Base-by-base conservation (phyloP, 2,888 invertebrate genomes). In the Homarus gammarus region DNA sequence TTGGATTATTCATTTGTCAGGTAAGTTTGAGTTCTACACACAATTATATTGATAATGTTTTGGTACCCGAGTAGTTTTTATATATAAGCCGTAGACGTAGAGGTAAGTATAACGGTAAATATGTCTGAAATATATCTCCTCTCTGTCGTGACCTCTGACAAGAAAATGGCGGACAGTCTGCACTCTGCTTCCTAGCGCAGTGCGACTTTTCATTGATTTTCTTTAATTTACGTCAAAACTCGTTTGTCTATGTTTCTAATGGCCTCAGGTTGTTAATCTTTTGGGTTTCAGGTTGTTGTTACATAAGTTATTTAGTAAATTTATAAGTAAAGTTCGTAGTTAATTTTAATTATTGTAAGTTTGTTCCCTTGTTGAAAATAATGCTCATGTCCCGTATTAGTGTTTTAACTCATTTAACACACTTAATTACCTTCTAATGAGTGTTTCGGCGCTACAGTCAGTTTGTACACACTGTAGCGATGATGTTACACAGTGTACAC, bases 81-180 rank as follows among this genome's bases (percentile, higher is more conserved):
- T 18, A 22, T 38, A 22, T 18, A 10, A 40, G 2, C 1, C 22
- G 3, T 18, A 15, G 40, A 40, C 40, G 22, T 38, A 2, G 22
- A n/a, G 38, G 73, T 22, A 40, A n/a, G 38, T 73, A 40, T 73
- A 22, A 36, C 18, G 1, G 73, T 18, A 73, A 73, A 73, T 73
- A 36, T 73, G 73, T 73, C 38, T 27, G 27, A 73, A 73, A 40
- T n/a, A 36, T 12, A 22, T 18, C 27, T 27, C 73, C 73, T 18
- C 73, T n/a, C 73, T 73, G 18, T 22, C 73, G 22, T 73, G 73
- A 73, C 73, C 73, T 73, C 73, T 40, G n/a, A 38, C 56, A 73
- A 73, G 73, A 73, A 73, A 73, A 73, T 73, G 73, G 73, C 73
- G 73, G 73, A 73, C 22, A 27, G 27, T 38, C 22, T 22, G 38